Evolutionary conservation across 2,888 invertebrate genomes (phyloP).

Genomic region (Cenopis cana): DNA sequence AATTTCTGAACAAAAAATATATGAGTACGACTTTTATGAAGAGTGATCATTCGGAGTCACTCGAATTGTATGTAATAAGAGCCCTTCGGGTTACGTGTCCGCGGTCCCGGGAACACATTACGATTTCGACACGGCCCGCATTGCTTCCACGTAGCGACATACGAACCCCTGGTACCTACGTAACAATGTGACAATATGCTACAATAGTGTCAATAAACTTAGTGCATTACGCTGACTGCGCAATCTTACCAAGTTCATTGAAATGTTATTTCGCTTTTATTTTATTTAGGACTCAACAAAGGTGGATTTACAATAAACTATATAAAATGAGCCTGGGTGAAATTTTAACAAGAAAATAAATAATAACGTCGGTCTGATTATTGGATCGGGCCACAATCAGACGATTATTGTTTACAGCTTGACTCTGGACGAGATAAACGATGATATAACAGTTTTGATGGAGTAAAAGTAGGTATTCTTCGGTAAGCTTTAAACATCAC

Average conservation of each 20-base stretch:
- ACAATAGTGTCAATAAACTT: slow-evolving; percentile 5
- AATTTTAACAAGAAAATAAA: neutral
- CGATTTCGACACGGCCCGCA: slow-evolving; percentile 66
- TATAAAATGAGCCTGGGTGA: neutral
- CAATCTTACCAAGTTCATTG: neutral
- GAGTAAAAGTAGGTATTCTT: slow-evolving; percentile 1
- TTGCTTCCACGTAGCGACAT: slow-evolving; percentile 72
- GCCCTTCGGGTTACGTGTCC: slow-evolving; percentile 69
- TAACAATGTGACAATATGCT: slow-evolving; percentile 13
- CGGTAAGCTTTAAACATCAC: slow-evolving; percentile 1
- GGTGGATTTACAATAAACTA: neutral
- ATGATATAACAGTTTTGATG: slow-evolving; percentile 24
- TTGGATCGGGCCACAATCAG: slow-evolving; percentile 11
- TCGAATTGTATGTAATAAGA: slow-evolving; percentile 66
- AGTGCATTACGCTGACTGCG: neutral
- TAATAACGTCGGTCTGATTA: slow-evolving; percentile 1
- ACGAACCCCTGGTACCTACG: slow-evolving; percentile 58
- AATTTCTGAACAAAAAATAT: too few relatives aligned
- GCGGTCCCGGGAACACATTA: slow-evolving; percentile 78
- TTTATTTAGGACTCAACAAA: neutral
- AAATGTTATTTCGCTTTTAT: neutral
- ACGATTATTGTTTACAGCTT: slow-evolving; percentile 16
- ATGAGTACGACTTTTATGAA: too few relatives aligned
- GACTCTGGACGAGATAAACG: neutral
- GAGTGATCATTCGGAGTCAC: too few relatives aligned